Percentiles rank a stretch among this genome's conserved stretches.
Conservation (phyloP, 2,888 invertebrate genomes). For the Drosophila barbarae region DNA sequence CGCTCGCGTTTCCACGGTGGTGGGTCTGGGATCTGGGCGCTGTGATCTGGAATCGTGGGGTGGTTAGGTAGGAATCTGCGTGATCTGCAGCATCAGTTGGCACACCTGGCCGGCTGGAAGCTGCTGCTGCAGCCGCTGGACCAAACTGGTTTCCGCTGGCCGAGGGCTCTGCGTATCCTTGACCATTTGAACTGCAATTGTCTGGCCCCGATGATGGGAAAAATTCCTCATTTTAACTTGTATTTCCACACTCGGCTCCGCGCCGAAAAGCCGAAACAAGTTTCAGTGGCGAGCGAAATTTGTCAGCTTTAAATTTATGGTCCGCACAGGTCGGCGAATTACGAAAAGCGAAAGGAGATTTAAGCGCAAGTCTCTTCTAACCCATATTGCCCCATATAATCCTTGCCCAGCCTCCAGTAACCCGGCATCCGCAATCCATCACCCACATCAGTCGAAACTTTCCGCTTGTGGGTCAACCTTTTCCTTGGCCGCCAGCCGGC, state of each 20-base stretch:
- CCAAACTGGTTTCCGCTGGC: constrained; percentile 46
- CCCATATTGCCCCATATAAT: constrained; percentile 22
- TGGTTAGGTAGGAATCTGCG: constrained; percentile 34
- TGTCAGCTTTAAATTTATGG: constrained; percentile 60
- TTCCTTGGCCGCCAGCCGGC: constrained; percentile 25
- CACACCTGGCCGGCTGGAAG: constrained; percentile 69
- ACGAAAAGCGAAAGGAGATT: constrained; percentile 22
- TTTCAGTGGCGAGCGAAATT: constrained; percentile 51
- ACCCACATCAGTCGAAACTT: constrained; percentile 20
- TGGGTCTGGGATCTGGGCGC: constrained; percentile 44
- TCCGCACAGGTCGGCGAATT: constrained; percentile 53
- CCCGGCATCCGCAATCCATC: constrained; percentile 14
- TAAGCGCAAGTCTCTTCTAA: constrained; percentile 20
- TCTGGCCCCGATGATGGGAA: constrained; percentile 59
- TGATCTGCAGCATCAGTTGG: constrained; percentile 55
- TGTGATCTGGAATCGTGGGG: constrained; percentile 30
- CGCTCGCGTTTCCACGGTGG: constrained; percentile 59
- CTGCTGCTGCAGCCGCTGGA: constrained; percentile 60
- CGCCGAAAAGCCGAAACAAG: constrained; percentile 42
- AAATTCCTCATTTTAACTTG: constrained; percentile 54
- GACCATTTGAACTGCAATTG: constrained; percentile 76
- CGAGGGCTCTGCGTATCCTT: constrained; percentile 65
- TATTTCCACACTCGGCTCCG: constrained; percentile 35
- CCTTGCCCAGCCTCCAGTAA: constrained; percentile 4
- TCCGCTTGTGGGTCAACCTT: constrained; percentile 50